Evolutionary conservation across 1,140 invertebrate genomes (phyloP).

Genomic region (Drosophila sucinea): DNA sequence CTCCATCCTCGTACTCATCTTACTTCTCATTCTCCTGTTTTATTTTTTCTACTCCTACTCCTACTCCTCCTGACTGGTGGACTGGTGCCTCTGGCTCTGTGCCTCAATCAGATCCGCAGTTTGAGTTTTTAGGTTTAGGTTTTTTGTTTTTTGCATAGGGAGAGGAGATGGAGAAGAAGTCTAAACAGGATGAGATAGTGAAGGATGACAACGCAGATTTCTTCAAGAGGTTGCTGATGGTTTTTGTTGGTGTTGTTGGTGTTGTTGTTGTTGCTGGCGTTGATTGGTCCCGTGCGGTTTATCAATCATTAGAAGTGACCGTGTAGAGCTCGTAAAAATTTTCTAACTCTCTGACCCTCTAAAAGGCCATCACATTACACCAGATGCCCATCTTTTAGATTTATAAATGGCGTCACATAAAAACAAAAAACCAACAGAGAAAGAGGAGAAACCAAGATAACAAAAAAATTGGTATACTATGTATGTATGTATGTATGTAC

Average conservation of each 20-base stretch:
- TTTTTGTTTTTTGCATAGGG: slow-evolving; percentile 46
- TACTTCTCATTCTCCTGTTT: not conserved
- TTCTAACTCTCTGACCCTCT: slow-evolving; percentile 44
- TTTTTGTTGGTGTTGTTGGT: slow-evolving; percentile 24
- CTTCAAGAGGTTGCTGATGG: slow-evolving; percentile 15
- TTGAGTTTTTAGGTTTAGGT: slow-evolving; percentile 45
- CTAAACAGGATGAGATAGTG: slow-evolving; percentile 23
- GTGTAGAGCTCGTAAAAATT: slow-evolving; percentile 54
- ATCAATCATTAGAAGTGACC: slow-evolving; percentile 75
- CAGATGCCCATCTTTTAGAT: slow-evolving; percentile 54
- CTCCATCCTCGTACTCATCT: not conserved
- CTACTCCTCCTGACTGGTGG: not conserved
- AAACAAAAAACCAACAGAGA: slow-evolving; percentile 21
- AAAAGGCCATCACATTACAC: slow-evolving; percentile 67
- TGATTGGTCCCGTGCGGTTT: slow-evolving; percentile 77
- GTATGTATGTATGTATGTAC: no score
- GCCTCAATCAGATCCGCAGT: slow-evolving; percentile 15
- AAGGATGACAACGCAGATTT: slow-evolving; percentile 55
- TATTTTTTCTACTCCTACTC: not conserved
- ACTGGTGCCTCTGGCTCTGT: slow-evolving; percentile 1
- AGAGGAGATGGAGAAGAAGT: slow-evolving; percentile 20
- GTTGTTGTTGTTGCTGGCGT: slow-evolving; percentile 38
- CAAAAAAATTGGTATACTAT: not conserved
- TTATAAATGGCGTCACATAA: slow-evolving; percentile 61
- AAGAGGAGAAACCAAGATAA: slow-evolving; percentile 12